Conservation (phyloP, 2,888 invertebrate genomes). For the Balanococcus diminutus region DNA sequence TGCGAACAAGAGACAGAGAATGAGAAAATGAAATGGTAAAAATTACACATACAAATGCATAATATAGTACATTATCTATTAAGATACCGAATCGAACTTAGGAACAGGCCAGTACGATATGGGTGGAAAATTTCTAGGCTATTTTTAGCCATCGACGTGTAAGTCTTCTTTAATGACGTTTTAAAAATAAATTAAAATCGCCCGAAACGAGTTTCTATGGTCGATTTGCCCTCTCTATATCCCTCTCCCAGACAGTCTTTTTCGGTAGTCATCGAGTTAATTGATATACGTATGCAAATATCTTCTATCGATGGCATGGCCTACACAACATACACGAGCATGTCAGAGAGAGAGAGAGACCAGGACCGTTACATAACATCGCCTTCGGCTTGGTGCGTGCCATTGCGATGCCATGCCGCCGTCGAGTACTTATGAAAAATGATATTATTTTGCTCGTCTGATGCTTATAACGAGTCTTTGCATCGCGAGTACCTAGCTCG, state of each 20-base stretch:
- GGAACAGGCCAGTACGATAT: neutral
- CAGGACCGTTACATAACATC: neutral
- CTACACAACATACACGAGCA: neutral
- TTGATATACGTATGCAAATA: neutral
- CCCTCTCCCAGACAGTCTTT: neutral
- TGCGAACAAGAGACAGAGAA: neutral
- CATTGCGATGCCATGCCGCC: neutral
- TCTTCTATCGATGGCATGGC: neutral
- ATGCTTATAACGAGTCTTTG: neutral
- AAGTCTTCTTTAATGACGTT: neutral
- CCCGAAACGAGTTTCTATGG: neutral
- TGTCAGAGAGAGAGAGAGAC: neutral
- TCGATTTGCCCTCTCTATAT: neutral
- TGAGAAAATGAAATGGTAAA: too few species aligned
- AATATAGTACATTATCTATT: too few species aligned
- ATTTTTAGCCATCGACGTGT: slow-evolving; percentile 18
- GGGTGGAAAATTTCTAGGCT: neutral
- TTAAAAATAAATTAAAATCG: neutral
- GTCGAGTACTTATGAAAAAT: neutral
- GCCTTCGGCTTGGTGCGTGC: neutral
- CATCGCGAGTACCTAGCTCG: neutral
- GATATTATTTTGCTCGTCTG: neutral
- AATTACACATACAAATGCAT: too few species aligned
- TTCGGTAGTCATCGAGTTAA: neutral
- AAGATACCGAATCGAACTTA: too few species aligned